Base-by-base conservation (phyloP, 2,797 vertebrate genomes). In the Emydoidea blandingii region DNA sequence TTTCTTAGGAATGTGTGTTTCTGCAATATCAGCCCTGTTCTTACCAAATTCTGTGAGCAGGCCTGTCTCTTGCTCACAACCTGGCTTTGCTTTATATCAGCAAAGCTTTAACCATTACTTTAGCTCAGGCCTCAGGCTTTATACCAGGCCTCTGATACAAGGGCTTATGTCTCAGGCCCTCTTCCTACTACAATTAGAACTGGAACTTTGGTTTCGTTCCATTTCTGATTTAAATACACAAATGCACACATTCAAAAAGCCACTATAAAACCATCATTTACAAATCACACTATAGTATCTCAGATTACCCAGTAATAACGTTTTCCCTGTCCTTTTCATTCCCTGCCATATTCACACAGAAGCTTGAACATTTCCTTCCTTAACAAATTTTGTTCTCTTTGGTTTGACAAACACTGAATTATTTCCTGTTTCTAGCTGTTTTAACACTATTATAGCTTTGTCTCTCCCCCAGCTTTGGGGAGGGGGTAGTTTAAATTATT, bases 361-460 rank as follows among this genome's bases (percentile, higher is more conserved):
- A 74, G 23, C 11, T 21, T 72, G 21, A 72, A 72, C 68, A 37
- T 74, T 74, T 44, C 68, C 37, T 74, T 23, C 68, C 37, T 74
- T 23, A 74, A 74, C 37, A 74, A 19, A 41, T 74, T 44, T 44
- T 41, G 19, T 74, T 74, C 4, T 34, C 72, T 91, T 90, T n/a
- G 41, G 56, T 37, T 59, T 92, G 80, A 65, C 6, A 53, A 90
- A 90, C 9, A 81, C 16, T 49, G 27, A 87, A 90, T 89, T 89
- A 5, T 91, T 9, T 74, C n/a, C 65, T 85, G 12, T 85, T 4
- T 57, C 68, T 82, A 5, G 5, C 52, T 56, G 57, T 6, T 79
- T 92, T 65, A 49, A 52, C 8, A 37, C n/a, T 80, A 3, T 54
- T 87, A 50, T 49, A 16, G 27, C 91, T 25, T 80, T 90, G 5